These are phyloP conservation scores for Porites divaricata DNA, from an alignment of 92 coral and sea anemone genomes.

Conservation along the genomic window DNA sequence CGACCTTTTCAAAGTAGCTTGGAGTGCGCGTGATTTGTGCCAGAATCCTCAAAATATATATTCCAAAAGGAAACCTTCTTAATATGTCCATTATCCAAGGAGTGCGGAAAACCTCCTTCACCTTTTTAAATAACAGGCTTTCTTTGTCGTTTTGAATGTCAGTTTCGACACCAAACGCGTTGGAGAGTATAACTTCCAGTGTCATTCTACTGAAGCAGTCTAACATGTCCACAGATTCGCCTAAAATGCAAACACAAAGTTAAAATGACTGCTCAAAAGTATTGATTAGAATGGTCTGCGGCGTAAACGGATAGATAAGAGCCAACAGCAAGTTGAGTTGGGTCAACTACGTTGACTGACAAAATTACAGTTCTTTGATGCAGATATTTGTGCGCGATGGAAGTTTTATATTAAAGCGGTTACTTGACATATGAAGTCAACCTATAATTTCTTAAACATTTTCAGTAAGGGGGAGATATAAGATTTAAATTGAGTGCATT, in stretches of 20 bases:
- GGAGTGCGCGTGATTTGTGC: not conserved
- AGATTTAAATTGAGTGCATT: too few relatives aligned
- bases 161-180: constrained; percentile 67
- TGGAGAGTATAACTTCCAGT: constrained; percentile 66
- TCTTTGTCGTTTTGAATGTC: constrained; percentile 58
- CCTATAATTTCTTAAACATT: too few relatives aligned
- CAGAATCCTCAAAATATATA: not conserved
- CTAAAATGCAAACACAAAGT: constrained; percentile 12
- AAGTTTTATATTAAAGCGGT: too few relatives aligned
- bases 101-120: constrained; percentile 11
- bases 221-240: constrained; percentile 57
- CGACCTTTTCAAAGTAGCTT: constrained; percentile 2
- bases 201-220: constrained; percentile 67
- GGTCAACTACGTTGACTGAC: not conserved
- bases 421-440: too few relatives aligned
- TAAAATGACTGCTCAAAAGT: too few relatives aligned
- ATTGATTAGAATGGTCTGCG: not conserved
- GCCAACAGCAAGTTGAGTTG: not conserved
- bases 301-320: not conserved
- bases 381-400: too few relatives aligned
- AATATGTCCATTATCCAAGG: constrained; percentile 7
- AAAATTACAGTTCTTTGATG: too few relatives aligned
- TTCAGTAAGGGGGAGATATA: too few relatives aligned
- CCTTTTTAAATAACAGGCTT: constrained; percentile 32
- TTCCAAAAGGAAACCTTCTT: constrained; percentile 39